Evolutionary conservation across 2,888 invertebrate species (phyloP), one percentile per base, ranked within the genome.

Genomic region (Meganola albula): DNA sequence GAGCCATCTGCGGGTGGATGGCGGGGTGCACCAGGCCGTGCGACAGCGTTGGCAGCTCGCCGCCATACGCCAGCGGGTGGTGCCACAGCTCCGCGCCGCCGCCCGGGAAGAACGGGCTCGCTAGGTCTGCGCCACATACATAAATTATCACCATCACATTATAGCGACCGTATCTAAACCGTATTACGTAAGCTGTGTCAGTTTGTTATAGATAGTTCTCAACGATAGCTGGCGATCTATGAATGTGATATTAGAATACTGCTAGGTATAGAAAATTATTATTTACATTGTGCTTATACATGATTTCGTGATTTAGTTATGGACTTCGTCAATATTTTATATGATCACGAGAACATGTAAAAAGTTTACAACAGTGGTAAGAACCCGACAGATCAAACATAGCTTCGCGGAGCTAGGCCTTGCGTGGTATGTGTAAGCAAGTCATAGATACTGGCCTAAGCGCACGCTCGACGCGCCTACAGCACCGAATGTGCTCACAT

Each of bases 21-120:
- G 96, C 97, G 78, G 97, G 97, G 87, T 97, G 97, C 74, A 97
- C 95, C 73, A 98, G 91, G 56, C 96, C 93, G 85, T 95, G 95
- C 77, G 95, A 95, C 66, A 95, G 88, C 57, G 93, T 88, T 44
- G 93, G 95, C 76, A 96, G 88, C 80, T 96, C 96, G 50, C 94
- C 94, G 31, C 93, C 92, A 48, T 89, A 88, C 42, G 89, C 89
- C 58, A 95, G 92, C 87, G 95, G 88, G 76, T 93, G 95, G 86
- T 96, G 96, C 97, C 97, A 98, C 76, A 97, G 88, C 87, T 98
- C 97, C 41, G 96, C 95, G 57, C 93, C 96, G 41, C 84, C 74
- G 80, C 89, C 85, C 59, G 97, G 96, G 91, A 97, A 96, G 91
- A 98, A 97, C 64, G 97, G 96, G 65, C 95, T 93, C 73, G 96